phyloP scores from a whole-genome alignment of 2,113 vertebrate species.

The Actinemys pallida region DNA sequence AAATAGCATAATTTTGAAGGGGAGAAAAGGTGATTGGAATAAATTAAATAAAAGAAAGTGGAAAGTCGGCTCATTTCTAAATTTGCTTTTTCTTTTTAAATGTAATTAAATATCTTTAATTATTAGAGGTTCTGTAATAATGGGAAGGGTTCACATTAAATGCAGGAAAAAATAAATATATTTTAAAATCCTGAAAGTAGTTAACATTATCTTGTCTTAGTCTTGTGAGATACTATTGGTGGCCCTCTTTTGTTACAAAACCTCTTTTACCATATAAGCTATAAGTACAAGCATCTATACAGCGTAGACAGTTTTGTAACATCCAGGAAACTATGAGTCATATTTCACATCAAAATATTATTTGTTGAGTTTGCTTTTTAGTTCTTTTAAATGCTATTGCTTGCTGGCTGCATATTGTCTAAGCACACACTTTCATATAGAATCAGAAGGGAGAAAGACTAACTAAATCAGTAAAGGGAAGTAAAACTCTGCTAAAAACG shows the following conservation, averaged over 20 bases:
- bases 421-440: not conserved
- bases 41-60: not conserved
- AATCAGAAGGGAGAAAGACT: not conserved
- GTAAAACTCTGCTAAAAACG: not conserved
- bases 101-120: conserved; percentile 26
- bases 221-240: not conserved
- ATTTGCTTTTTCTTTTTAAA: not conserved
- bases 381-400: not conserved
- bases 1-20: not conserved
- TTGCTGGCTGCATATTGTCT: not conserved
- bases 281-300: conserved; percentile 41
- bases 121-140: conserved; percentile 34
- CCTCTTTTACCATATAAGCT: conserved; percentile 38
- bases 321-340: conserved; percentile 34
- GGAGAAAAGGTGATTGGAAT: conserved; percentile 16
- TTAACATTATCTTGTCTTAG: not conserved
- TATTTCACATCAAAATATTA: conserved; percentile 65
- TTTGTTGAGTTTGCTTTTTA: conserved; percentile 43
- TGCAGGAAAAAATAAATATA: conserved; percentile 9
- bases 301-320: conserved; percentile 43
- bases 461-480: not conserved
- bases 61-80: conserved; percentile 21
- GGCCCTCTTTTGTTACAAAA: conserved; percentile 47
- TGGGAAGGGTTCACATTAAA: not conserved
- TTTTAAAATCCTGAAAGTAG: not conserved